Percentiles rank a stretch among this genome's conserved stretches.
Evolutionary conservation across 2,797 vertebrate genomes (phyloP).

Genomic region (Austrolebias charrua): DNA sequence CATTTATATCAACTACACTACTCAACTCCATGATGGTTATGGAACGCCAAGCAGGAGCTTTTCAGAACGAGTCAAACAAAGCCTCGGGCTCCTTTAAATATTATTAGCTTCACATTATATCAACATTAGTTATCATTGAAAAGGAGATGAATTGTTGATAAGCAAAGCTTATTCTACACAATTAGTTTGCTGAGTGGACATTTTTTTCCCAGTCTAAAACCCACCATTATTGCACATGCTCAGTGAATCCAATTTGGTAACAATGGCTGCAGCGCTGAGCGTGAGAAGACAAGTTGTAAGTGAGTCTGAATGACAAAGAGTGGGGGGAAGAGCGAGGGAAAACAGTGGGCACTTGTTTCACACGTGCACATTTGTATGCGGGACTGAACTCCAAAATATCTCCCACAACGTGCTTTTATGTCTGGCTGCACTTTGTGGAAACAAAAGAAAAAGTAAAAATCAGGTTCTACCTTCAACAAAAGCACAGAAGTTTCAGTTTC

Average conservation of each 20-base stretch:
- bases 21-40: background rate
- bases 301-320: conserved; percentile 16
- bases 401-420: conserved; percentile 46
- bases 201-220: conserved; percentile 5
- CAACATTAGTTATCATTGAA: background rate
- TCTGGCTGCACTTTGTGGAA: conserved; percentile 11
- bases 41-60: background rate
- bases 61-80: conserved; percentile 11
- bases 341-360: conserved; percentile 64
- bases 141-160: background rate
- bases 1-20: background rate
- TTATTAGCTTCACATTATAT: background rate
- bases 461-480: too few species aligned
- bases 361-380: conserved; percentile 38
- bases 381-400: conserved; percentile 27
- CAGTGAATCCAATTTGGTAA: conserved; percentile 33
- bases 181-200: background rate
- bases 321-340: conserved; percentile 27
- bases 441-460: background rate
- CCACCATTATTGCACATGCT: conserved; percentile 14
- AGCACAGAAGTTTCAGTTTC: background rate
- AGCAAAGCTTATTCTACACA: conserved; percentile 3
- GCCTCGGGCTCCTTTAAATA: background rate
- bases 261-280: conserved; percentile 24
- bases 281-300: conserved; percentile 25